A percentile compares a stretch with the other conserved stretches of the same genome.
phyloP scores from a whole-genome alignment of 2,113 vertebrate species.

The Rhegmatorhina hoffmannsi region DNA sequence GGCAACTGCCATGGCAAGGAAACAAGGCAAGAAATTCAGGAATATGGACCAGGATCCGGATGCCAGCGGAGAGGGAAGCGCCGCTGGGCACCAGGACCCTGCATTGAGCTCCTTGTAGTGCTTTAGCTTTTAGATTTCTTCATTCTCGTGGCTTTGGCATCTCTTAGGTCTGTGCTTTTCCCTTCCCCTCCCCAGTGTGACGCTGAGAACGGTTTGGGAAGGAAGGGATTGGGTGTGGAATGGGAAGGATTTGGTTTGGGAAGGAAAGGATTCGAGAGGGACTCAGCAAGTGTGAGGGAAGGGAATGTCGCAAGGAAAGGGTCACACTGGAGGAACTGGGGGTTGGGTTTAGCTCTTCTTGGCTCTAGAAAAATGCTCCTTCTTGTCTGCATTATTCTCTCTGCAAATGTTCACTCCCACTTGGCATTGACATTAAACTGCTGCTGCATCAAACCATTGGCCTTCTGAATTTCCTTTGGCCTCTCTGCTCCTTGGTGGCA shows the following conservation, averaged over 20 bases:
- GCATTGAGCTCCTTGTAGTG: background rate
- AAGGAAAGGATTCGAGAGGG: background rate
- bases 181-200: background rate
- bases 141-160: conserved; percentile 14
- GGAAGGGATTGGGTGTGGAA: background rate
- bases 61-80: background rate
- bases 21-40: background rate
- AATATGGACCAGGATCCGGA: background rate
- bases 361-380: background rate
- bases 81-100: background rate
- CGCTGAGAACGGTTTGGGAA: background rate
- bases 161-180: background rate
- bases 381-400: background rate
- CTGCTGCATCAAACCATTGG: conserved; percentile 43
- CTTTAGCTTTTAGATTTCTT: conserved; percentile 55
- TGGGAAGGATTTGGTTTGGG: background rate
- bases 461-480: conserved; percentile 47
- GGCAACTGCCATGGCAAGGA: background rate
- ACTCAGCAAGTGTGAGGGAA: background rate
- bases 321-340: background rate
- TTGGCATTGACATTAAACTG: conserved; percentile 56
- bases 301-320: background rate
- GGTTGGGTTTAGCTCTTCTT: background rate
- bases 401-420: conserved; percentile 40
- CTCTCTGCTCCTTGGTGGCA: conserved; percentile 10